Evolutionary conservation across 2,113 vertebrate genomes (phyloP), one percentile per base, ranked within the genome.

Genomic region (Menura novaehollandiae): DNA sequence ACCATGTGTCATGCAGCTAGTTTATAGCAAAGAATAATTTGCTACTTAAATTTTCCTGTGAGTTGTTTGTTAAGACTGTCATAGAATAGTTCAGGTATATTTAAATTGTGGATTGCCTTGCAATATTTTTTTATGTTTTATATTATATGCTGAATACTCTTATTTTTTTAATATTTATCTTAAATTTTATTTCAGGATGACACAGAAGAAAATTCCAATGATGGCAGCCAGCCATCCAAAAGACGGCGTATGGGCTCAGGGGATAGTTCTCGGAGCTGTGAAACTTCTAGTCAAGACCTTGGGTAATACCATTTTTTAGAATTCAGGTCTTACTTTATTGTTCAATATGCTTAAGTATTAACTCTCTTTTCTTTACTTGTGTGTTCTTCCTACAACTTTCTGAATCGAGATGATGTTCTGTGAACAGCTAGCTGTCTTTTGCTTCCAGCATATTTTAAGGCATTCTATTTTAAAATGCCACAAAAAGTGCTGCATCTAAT

Each of bases 261-360:
- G 27, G 99, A 99, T 91, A 99, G 99, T 94, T 99, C 99, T 15
- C 96, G 99, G 84, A 99, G 99, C 84, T 99, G 99, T 58, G 99
- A 99, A 96, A 98, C 99, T 46, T 98, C 98, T 26, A 99, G 98
- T 91, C 99, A 99, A 75, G 99, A 99, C 47, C 98, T 99, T 22
- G 98, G 98, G 99, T 99, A 98, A 28, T 67, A 26, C 10, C 3
- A 0, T 51, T 68, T 63, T 24, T 18, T 49, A 43, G 9, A 39
- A 9, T 76, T 92, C 26, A 55, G 32, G 13, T 43, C 23, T 74
- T 43, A 41, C 10, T 39, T 46, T 56, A 37, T n/a, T 72, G 15
- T 71, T 94, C 0, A 0, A 16, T 59, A 15, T 41, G 32, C 19
- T 71, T 37, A 33, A 49, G 6, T 73, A 20, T 69, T 37, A 47